Conservation (phyloP, 2,888 invertebrate genomes). For the Aspidiotus rigidus region DNA sequence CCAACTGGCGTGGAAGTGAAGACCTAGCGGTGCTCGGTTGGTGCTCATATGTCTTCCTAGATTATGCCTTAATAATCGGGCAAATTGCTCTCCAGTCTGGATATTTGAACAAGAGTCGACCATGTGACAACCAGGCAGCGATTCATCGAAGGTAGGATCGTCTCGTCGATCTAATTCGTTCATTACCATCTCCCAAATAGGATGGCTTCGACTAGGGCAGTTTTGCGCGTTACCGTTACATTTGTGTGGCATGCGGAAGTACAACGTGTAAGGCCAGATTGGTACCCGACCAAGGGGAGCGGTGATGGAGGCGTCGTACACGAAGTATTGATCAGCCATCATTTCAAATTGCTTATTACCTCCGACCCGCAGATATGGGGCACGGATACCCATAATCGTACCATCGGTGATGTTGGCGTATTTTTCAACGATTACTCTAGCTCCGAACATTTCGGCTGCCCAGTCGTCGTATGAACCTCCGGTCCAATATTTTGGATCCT, state of each 20-base stretch:
- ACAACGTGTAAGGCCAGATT: conserved; percentile 94
- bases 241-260: conserved; percentile 93
- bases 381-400: conserved; percentile 77
- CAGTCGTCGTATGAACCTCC: conserved; percentile 81
- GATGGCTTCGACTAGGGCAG: conserved; percentile 77
- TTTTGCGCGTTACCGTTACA: conserved; percentile 90
- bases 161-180: conserved; percentile 88
- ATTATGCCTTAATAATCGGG: conserved; percentile 79
- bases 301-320: conserved; percentile 89
- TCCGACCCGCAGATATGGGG: conserved; percentile 80
- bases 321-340: conserved; percentile 92
- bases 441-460: conserved; percentile 91
- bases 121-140: conserved; percentile 86
- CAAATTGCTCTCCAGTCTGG: conserved; percentile 83
- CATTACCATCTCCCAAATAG: conserved; percentile 95
- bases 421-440: conserved; percentile 72
- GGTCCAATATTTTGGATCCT: conserved; percentile 83
- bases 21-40: conserved; percentile 85
- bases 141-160: conserved; percentile 87
- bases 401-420: conserved; percentile 88
- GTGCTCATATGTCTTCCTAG: conserved; percentile 87
- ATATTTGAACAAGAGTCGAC: conserved; percentile 91
- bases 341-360: conserved; percentile 93
- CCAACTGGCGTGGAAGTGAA: conserved; percentile 93
- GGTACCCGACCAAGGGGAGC: conserved; percentile 80